Conservation (phyloP, 2,113 vertebrate genomes). For the Rattus rattus region DNA sequence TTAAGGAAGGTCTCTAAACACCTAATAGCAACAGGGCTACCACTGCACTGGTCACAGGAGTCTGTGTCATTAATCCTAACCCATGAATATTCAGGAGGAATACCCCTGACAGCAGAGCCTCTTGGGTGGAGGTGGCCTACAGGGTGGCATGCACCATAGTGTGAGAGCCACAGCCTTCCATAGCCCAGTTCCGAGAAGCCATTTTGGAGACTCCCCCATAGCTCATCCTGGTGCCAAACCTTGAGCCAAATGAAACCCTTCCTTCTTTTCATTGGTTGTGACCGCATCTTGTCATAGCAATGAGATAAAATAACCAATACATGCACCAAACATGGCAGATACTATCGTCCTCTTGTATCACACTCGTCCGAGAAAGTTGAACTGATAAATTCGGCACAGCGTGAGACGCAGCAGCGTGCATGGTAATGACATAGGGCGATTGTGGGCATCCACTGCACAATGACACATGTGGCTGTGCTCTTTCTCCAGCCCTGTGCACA, state of each 20-base stretch:
- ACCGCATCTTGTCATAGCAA: neutral
- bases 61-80: neutral
- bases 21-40: neutral
- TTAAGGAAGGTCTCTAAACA: neutral
- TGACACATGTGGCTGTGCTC: neutral
- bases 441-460: neutral
- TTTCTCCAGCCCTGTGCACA: neutral
- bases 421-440: neutral
- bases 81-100: neutral
- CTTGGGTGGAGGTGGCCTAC: neutral
- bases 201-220: neutral
- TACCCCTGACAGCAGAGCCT: neutral
- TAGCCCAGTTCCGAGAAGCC: neutral
- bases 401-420: neutral
- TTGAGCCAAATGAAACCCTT: neutral
- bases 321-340: neutral
- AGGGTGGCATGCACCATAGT: neutral
- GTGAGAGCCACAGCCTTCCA: too few species aligned
- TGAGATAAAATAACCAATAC: neutral
- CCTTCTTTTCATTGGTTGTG: neutral
- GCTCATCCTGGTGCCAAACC: neutral
- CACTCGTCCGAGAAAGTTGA: neutral
- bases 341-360: neutral
- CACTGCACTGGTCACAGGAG: fast-evolving
- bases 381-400: neutral